Evolutionary conservation across 2,797 vertebrate species (phyloP), one percentile per base, ranked within the genome.

Genomic region (Knipowitschia caucasica): DNA sequence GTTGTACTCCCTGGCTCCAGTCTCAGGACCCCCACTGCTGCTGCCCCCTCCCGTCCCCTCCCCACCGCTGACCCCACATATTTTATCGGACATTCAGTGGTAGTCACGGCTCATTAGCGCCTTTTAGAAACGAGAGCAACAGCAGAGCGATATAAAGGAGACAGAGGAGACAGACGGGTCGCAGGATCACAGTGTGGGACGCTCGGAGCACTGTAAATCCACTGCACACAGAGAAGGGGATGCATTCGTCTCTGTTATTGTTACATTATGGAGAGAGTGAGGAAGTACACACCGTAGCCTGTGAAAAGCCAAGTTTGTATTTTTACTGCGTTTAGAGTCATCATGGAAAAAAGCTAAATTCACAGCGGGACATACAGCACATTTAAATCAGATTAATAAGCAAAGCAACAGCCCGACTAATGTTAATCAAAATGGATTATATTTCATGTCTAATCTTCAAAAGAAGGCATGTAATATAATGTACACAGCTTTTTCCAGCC

Each of bases 21-120:
- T 77, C 77, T 74, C 50, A 70, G 5, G 56, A 56, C 59, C 73
- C 68, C 65, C 53, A 55, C 68, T 70, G 75, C 35, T 18, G 36
- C 18, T n/a, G 23, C 21, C 10, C 27, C 10, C 27, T 30, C 27
- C 27, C 27, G 6, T 30, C 27, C 10, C 31, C 50, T 8, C 11
- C 31, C 35, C 18, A 61, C 65, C 54, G 70, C 66, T 85, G 83
- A 89, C 83, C 85, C 75, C 82, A 83, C 86, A 86, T 88, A 79
- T 82, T 88, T 88, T 79, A 88, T 80, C 71, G 65, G 78, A 68
- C 78, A 59, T 81, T 86, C 81, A 84, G 71, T 72, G 75, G 64
- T 80, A 75, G 84, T 88, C 84, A 85, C 45, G 67, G 84, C 69
- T 86, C 78, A 86, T 90, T 88, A 81, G 53, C 57, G 51, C 64